A percentile compares a stretch with the other conserved stretches of the same genome.
Conservation (phyloP, 2,888 invertebrate genomes). For the Chrysolina oricalcia region DNA sequence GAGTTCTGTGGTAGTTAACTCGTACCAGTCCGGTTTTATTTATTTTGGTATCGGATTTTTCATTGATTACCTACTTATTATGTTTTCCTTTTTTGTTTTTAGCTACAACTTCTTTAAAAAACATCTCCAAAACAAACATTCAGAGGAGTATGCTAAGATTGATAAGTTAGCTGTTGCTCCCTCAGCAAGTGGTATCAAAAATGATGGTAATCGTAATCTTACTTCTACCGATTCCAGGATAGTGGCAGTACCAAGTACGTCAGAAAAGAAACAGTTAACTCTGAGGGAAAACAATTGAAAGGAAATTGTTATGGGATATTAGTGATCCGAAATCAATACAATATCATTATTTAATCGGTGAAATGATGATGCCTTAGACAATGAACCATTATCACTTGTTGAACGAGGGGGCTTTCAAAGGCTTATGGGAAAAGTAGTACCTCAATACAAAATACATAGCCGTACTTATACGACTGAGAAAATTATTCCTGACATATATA, state of each 20-base stretch:
- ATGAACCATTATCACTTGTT: conserved; percentile 61
- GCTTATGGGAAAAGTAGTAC: neutral
- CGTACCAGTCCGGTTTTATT: too few species aligned
- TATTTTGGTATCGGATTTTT: too few species aligned
- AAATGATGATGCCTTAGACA: conserved; percentile 65
- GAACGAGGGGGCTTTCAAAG: conserved; percentile 53
- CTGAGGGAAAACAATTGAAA: conserved; percentile 49
- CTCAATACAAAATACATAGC: neutral
- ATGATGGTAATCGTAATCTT: neutral
- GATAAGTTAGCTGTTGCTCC: neutral
- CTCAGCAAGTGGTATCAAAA: neutral
- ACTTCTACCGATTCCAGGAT: neutral
- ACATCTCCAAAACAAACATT: neutral
- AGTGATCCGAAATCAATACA: conserved; percentile 59
- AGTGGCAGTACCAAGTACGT: neutral
- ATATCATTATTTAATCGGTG: conserved; percentile 63
- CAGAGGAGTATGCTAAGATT: neutral
- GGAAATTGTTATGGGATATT: conserved; percentile 54
- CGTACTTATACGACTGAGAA: neutral
- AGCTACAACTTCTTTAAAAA: neutral
- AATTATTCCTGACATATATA: neutral
- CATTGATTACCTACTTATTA: too few species aligned
- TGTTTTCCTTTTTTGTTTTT: neutral
- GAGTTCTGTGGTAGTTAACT: too few species aligned
- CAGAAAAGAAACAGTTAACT: conserved; percentile 30